Base-by-base conservation (phyloP, 2,113 vertebrate species). In the Equus przewalskii region DNA sequence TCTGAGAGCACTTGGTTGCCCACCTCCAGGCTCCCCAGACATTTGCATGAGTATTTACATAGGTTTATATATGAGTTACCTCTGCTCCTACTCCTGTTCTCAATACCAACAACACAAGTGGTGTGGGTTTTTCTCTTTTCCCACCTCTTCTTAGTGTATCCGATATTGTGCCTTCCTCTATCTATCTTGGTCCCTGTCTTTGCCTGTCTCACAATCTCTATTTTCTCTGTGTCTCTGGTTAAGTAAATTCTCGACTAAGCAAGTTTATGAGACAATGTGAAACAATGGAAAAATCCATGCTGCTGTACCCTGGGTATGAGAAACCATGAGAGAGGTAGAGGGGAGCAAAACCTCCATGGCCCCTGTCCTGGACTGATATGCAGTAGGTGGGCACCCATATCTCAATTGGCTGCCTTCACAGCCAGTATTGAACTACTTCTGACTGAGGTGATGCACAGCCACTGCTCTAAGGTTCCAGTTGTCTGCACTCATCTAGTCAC, bases 1-100 rank as follows among this genome's bases (percentile, higher is more conserved):
- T n/a, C 13, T 10, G 41, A 79, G 16, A 70, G n/a, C 2, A 19
- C 60, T 14, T 41, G 0, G 64, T 14, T 16, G 22, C 24, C 16
- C n/a, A 6, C 14, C 11, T 7, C 73, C 12, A 16, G 7, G 8
- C 36, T 49, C 12, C 36, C 2, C 1, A 1, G 1, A 13, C 11
- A 62, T 22, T 36, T 67, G 58, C 14, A 33, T 51, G 24, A 24
- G 76, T 21, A 41, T 83, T 67, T 69, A 30, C 46, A 58, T 24
- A 73, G 11, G 54, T 67, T 87, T 92, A 22, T 76, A 92, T 26
- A 6, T 12, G 58, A 73, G 3, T 3, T 22, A 7, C 14, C 67
- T 81, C 22, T 49, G 11, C 13, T 78, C 10, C 26, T 64, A 4
- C 81, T 46, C 30, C 58, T 82, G 69, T 41, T 30, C 54, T 80